Base-by-base conservation (phyloP, 2,113 vertebrate species). In the Hippocampus guttulatus region DNA sequence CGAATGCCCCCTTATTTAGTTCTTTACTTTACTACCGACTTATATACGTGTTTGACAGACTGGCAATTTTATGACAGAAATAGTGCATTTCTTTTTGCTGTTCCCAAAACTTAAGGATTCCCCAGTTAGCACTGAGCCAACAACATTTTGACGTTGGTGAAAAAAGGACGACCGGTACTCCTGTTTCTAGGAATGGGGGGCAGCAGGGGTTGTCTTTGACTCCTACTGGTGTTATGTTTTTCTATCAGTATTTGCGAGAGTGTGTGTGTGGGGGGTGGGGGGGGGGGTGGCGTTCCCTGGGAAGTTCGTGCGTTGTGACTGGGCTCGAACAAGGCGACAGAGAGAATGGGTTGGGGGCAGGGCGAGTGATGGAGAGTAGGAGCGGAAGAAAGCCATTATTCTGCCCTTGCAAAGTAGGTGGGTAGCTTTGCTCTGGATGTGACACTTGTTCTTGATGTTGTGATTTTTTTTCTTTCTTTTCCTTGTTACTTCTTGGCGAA, bases 271-370 rank as follows among this genome's bases (percentile, higher is more conserved):
- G 27, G 27, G 2, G 30, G 30, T 33, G 3, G 30, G 4, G 30
- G 30, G 30, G 30, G 30, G 30, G 30, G 30, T 3, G 30, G 30
- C 30, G 30, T 80, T 74, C 76, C 76, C 71, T 79, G 72, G 60
- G 77, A 68, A 79, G 64, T 69, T 72, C 75, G 75, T 71, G 69
- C 83, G 78, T 60, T 69, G 72, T 81, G 79, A 81, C 62, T 70
- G 58, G 66, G 65, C 71, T 74, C 75, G 43, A 63, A 61, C 47
- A 40, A 67, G 58, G 65, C 58, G 64, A 68, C 45, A 27, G 62
- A 33, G 30, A 51, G 41, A 54, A 58, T 33, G 23, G 60, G 51
- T 51, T 15, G 64, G 62, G n/a, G 64, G 23, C 61, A 16, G 20
- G 58, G 5, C 23, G 51, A 14, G 45, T 43, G 52, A 54, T 57